Evolutionary conservation across 2,888 invertebrate species (phyloP).

Genomic region (Seira sanloemensis): DNA sequence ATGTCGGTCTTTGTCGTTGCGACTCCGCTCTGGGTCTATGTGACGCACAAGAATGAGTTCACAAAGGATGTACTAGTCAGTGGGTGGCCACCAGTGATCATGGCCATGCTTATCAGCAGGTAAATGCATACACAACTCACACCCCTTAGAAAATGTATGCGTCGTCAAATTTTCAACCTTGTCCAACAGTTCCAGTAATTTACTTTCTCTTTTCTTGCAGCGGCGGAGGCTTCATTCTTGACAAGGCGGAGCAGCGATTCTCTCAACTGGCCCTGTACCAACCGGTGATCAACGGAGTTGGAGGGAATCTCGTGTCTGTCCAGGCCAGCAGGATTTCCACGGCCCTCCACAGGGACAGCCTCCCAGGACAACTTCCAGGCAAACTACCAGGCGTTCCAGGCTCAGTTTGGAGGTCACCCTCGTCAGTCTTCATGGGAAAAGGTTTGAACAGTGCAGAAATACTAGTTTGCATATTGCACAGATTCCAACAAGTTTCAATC

Average conservation of each 20-base stretch:
- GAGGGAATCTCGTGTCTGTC: conserved; percentile 87
- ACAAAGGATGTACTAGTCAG: conserved; percentile 83
- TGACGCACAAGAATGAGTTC: conserved; percentile 83
- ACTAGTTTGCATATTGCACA: background rate
- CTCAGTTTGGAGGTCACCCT: conserved; percentile 74
- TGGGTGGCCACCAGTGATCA: conserved; percentile 87
- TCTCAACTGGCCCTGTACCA: conserved; percentile 86
- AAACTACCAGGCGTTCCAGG: conserved; percentile 67
- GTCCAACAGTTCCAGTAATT: background rate
- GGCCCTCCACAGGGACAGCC: conserved; percentile 81
- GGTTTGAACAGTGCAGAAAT: conserved; percentile 43
- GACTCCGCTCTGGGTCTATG: conserved; percentile 85
- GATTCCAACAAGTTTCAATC: background rate
- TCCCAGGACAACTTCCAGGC: conserved; percentile 80
- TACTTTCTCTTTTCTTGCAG: conserved; percentile 74
- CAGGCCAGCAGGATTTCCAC: conserved; percentile 87
- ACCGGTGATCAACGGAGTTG: conserved; percentile 90
- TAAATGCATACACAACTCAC: too few relatives aligned
- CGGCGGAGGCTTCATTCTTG: conserved; percentile 85
- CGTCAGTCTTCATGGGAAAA: conserved; percentile 68
- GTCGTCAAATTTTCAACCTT: conserved; percentile 71
- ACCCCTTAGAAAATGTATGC: too few relatives aligned
- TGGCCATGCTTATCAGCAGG: conserved; percentile 89
- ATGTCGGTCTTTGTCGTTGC: conserved; percentile 81
- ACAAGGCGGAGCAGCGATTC: conserved; percentile 82